These are phyloP conservation scores for Petrolisthes manimaculis DNA, from an alignment of 2,888 invertebrate species.

Conservation along the genomic window DNA sequence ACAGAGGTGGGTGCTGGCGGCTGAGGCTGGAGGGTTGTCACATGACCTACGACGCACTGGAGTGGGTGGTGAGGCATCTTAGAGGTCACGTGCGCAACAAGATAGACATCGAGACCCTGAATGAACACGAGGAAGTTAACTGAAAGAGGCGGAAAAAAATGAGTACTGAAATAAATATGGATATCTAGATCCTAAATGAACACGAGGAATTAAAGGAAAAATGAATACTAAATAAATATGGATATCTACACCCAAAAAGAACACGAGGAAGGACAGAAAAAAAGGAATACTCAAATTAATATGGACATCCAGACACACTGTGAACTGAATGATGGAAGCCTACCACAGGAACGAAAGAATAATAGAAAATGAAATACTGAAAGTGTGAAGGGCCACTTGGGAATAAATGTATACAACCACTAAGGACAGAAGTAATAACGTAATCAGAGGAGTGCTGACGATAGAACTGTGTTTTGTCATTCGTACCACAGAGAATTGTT, in stretches of 20 bases:
- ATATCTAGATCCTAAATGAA: not conserved
- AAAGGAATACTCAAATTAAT: not conserved
- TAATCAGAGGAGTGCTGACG: too few relatives aligned
- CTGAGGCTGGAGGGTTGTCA: conserved; percentile 15
- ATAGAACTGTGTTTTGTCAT: too few relatives aligned
- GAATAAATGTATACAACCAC: too few relatives aligned
- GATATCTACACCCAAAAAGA: not conserved
- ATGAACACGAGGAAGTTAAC: not conserved
- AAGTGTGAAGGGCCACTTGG: too few relatives aligned
- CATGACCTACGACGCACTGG: conserved; percentile 16
- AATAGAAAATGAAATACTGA: not conserved
- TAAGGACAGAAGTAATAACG: too few relatives aligned
- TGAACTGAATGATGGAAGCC: not conserved
- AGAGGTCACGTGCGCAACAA: conserved; percentile 10
- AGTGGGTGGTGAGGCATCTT: conserved; percentile 32
- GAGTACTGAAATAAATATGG: not conserved
- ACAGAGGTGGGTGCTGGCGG: conserved; percentile 34
- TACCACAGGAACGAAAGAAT: not conserved
- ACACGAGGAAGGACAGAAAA: not conserved
- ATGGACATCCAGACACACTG: not conserved
- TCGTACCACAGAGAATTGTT: too few relatives aligned
- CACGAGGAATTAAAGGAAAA: not conserved
- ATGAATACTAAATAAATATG: not conserved
- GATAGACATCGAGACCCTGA: conserved; percentile 17
- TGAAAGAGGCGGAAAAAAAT: not conserved